phyloP scores from a whole-genome alignment of 2,797 vertebrate species.

The Heliangelus exortis region DNA sequence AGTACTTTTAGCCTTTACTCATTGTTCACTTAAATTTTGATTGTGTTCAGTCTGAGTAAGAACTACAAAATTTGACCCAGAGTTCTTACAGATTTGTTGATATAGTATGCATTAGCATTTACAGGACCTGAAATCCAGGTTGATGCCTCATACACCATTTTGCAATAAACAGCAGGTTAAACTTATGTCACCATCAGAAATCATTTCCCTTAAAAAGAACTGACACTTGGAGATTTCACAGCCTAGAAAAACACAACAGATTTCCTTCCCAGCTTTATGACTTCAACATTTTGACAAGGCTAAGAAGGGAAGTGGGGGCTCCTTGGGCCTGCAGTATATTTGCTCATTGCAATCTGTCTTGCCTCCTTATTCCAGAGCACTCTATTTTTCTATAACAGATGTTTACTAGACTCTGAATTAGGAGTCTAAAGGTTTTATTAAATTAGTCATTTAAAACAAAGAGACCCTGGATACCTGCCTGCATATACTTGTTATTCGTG shows the following conservation, averaged over 20 bases:
- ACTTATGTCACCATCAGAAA: constrained; percentile 42
- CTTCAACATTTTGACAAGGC: background rate
- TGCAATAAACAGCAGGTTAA: constrained; percentile 51
- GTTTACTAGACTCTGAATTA: background rate
- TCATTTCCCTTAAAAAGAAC: constrained; percentile 33
- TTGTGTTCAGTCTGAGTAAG: background rate
- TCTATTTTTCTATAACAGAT: background rate
- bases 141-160: constrained; percentile 16
- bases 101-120: background rate
- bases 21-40: background rate
- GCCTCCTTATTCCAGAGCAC: background rate
- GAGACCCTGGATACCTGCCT: background rate
- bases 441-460: background rate
- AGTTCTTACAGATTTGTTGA: background rate
- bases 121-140: constrained; percentile 37
- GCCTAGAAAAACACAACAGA: constrained; percentile 15
- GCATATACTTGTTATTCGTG: background rate
- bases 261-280: background rate
- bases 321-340: background rate
- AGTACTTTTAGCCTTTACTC: background rate
- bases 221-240: constrained; percentile 31
- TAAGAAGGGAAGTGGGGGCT: background rate
- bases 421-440: background rate
- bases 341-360: background rate
- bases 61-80: background rate